A percentile compares a stretch with the other conserved stretches of the same genome.
Evolutionary conservation across 2,888 invertebrate species (phyloP).

Genomic region (Heliconius hortense): DNA sequence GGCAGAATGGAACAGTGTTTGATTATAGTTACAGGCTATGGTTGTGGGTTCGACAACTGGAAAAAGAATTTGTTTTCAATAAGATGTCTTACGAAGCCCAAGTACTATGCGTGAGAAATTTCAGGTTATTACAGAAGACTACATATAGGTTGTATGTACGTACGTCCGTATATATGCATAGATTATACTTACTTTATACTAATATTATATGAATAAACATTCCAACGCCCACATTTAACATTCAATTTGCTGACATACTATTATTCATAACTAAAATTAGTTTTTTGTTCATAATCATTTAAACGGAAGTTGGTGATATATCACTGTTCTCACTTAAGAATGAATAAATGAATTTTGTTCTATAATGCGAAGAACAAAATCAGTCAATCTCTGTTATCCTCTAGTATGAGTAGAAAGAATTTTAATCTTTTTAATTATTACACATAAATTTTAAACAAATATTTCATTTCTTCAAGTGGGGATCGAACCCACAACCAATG

Average conservation of each 20-base stretch:
- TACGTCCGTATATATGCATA: background rate
- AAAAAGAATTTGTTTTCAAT: too few relatives aligned
- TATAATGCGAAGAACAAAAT: background rate
- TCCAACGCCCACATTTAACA: constrained; percentile 18
- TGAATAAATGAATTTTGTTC: background rate
- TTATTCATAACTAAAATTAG: constrained; percentile 6
- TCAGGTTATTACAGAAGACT: too few relatives aligned
- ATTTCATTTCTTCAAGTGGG: too few relatives aligned
- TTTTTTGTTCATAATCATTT: background rate
- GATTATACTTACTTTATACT: background rate
- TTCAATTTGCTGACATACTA: constrained; percentile 1
- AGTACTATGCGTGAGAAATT: too few relatives aligned
- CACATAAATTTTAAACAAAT: background rate
- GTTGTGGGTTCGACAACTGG: background rate
- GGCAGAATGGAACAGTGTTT: background rate
- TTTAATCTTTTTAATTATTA: background rate
- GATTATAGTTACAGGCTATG: background rate
- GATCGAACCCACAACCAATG: too few relatives aligned
- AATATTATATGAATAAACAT: constrained; percentile 6
- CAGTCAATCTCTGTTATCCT: background rate
- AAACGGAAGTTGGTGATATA: background rate
- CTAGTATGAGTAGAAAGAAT: background rate
- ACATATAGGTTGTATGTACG: background rate
- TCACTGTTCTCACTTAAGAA: background rate
- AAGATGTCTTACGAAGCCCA: too few relatives aligned